Evolutionary conservation across 2,797 vertebrate species (phyloP), one percentile per base, ranked within the genome.

Genomic region (Hylomyscus alleni): DNA sequence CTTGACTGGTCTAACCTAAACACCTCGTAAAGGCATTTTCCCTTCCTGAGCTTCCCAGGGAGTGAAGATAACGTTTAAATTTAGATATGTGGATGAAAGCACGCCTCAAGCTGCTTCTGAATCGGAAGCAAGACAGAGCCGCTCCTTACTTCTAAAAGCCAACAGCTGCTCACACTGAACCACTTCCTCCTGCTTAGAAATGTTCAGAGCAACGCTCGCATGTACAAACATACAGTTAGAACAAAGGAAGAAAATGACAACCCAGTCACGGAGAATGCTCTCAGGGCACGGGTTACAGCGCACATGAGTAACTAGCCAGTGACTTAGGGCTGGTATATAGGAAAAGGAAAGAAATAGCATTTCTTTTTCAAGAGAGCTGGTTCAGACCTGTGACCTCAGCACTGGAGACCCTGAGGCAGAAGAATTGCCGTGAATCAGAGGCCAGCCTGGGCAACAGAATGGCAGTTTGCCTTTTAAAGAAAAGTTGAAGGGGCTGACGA

Each of bases 111-210:
- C 14, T 62, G 91, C 84, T 26, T 91, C 54, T 69, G 95, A 95
- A 96, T 97, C 94, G 93, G 96, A 94, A 76, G 85, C 14, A 7
- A 81, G 89, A 65, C 81, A 65, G 93, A 92, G 54, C 47, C 37
- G 37, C 77, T 95, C 92, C 91, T 93, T 94, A 75, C 92, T 96
- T 94, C 89, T 88, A 84, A 96, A 93, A 96, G 76, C 75, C 91
- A 92, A 84, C 95, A 97, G 97, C 95, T 97, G 97, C 94, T 96
- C 91, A 93, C 94, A 96, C 6, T 80, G 96, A 85, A 69, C 86
- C 87, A 92, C 91, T 97, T 97, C 97, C 94, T 97, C 94, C 12
- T 24, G 87, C 72, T 85, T 93, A 95, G 94, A 95, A 91, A 95
- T 76, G 58, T 94, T 85, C 89, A 52, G 88, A 40, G 67, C 50